Percentiles rank a stretch among this genome's conserved stretches.
Conservation (phyloP, 2,888 invertebrate genomes). For the Drosophila colorata region DNA sequence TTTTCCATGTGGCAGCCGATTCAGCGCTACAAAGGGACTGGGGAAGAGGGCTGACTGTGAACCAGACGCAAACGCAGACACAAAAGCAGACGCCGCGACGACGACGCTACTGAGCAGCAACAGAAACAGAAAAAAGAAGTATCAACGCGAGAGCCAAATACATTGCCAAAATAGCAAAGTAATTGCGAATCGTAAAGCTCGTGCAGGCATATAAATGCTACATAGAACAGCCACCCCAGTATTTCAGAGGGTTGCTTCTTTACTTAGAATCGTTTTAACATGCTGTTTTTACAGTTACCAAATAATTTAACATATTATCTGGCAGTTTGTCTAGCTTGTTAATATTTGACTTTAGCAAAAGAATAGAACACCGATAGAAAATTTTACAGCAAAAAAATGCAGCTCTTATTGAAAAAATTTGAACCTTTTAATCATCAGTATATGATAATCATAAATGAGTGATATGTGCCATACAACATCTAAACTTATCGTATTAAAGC, state of each 20-base stretch:
- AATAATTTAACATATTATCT: conserved; percentile 1
- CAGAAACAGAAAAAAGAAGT: neutral
- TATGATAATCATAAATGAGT: too few species aligned
- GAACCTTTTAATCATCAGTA: too few species aligned
- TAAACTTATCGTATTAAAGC: too few species aligned
- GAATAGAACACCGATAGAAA: too few species aligned
- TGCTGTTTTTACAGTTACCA: conserved; percentile 5
- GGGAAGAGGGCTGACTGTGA: conserved; percentile 15
- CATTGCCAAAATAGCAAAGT: conserved; percentile 78
- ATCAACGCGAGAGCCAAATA: conserved; percentile 29
- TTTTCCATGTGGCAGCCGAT: conserved; percentile 47
- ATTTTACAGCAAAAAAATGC: too few species aligned
- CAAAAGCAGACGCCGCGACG: conserved; percentile 63
- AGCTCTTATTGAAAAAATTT: too few species aligned
- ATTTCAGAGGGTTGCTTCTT: conserved; percentile 31
- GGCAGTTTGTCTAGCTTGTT: conserved; percentile 1
- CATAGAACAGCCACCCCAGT: conserved; percentile 37
- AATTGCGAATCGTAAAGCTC: conserved; percentile 73
- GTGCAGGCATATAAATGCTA: conserved; percentile 48
- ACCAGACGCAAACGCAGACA: conserved; percentile 52
- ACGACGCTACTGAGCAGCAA: conserved; percentile 20
- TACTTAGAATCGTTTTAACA: too few species aligned
- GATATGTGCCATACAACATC: too few species aligned
- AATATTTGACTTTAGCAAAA: neutral
- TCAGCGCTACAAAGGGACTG: conserved; percentile 23